Evolutionary conservation across 2,113 vertebrate genomes (phyloP).

Genomic region (Thunnus maccoyii): DNA sequence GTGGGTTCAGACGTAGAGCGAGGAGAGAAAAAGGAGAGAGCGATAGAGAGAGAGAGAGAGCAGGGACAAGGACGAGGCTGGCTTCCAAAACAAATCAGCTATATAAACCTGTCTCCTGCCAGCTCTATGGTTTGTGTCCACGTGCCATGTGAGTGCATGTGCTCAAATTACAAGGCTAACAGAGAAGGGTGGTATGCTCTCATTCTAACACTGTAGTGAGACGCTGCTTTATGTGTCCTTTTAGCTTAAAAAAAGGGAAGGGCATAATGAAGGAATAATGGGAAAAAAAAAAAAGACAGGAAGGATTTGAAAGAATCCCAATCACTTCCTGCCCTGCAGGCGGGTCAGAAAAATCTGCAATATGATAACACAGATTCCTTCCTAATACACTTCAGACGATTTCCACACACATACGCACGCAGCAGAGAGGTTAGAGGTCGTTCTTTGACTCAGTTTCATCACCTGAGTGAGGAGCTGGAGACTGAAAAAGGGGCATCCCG

Average conservation of each 20-base stretch:
- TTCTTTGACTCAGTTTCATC: conserved; percentile 51
- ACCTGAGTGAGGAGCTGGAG: conserved; percentile 48
- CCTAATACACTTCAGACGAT: neutral
- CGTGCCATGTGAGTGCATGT: conserved; percentile 11
- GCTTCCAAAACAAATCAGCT: conserved; percentile 53
- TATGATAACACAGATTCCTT: neutral
- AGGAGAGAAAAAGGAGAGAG: conserved; percentile 8
- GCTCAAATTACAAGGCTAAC: conserved; percentile 36
- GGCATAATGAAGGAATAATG: neutral
- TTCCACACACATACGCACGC: neutral
- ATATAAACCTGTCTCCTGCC: conserved; percentile 23
- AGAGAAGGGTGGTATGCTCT: neutral
- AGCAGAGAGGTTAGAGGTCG: conserved; percentile 46
- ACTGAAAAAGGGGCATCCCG: conserved; percentile 39
- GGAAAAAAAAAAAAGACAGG: neutral
- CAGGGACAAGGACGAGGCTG: conserved; percentile 31
- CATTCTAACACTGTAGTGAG: conserved; percentile 17
- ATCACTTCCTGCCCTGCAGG: conserved; percentile 31
- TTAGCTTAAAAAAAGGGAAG: neutral
- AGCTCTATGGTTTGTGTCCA: conserved; percentile 13
- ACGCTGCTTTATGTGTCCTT: neutral
- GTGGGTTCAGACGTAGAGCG: conserved; percentile 20
- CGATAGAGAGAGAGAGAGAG: neutral
- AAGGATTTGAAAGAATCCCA: conserved; percentile 22
- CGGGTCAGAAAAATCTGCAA: conserved; percentile 1